These are phyloP conservation scores for Ctenoplectra terminalis DNA, from an alignment of 1,140 invertebrate species.

Conservation along the genomic window DNA sequence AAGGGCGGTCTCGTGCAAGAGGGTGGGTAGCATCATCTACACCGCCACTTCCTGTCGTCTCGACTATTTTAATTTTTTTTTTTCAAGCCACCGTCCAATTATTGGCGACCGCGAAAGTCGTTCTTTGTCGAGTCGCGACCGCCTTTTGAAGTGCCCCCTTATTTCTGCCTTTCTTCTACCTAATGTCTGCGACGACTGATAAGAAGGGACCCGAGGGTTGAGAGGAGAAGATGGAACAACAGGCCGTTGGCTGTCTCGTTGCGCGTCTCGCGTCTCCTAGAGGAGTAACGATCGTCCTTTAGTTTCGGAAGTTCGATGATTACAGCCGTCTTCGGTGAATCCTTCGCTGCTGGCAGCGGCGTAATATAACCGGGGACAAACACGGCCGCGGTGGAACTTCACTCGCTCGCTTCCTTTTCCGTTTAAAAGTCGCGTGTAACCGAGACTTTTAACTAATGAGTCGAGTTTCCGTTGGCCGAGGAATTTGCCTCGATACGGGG, in stretches of 20 bases:
- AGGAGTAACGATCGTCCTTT: slow-evolving; percentile 42
- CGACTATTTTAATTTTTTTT: slow-evolving; percentile 57
- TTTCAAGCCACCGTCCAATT: slow-evolving; percentile 59
- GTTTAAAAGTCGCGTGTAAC: slow-evolving; percentile 2
- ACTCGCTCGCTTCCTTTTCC: not conserved
- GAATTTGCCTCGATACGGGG: no score
- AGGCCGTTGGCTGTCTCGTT: not conserved
- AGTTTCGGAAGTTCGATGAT: slow-evolving; percentile 53
- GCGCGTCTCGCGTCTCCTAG: not conserved
- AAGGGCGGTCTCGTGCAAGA: not conserved
- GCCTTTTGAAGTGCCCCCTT: slow-evolving; percentile 52
- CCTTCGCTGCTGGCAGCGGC: not conserved
- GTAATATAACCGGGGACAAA: slow-evolving; percentile 30
- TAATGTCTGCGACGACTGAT: slow-evolving; percentile 38
- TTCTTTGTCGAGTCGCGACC: slow-evolving; percentile 40
- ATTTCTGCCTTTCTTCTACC: slow-evolving; percentile 20
- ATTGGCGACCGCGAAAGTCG: slow-evolving; percentile 46
- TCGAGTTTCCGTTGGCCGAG: not conserved
- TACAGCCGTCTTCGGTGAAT: slow-evolving; percentile 23
- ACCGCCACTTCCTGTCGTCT: slow-evolving; percentile 55
- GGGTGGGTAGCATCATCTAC: slow-evolving; percentile 55
- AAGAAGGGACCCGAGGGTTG: slow-evolving; percentile 2
- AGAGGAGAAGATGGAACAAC: not conserved
- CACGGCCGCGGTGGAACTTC: slow-evolving; percentile 20
- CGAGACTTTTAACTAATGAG: not conserved